A percentile compares a stretch with the other conserved stretches of the same genome.
These are phyloP conservation scores for Falco naumanni DNA, from an alignment of 2,797 vertebrate species.

Conservation along the genomic window DNA sequence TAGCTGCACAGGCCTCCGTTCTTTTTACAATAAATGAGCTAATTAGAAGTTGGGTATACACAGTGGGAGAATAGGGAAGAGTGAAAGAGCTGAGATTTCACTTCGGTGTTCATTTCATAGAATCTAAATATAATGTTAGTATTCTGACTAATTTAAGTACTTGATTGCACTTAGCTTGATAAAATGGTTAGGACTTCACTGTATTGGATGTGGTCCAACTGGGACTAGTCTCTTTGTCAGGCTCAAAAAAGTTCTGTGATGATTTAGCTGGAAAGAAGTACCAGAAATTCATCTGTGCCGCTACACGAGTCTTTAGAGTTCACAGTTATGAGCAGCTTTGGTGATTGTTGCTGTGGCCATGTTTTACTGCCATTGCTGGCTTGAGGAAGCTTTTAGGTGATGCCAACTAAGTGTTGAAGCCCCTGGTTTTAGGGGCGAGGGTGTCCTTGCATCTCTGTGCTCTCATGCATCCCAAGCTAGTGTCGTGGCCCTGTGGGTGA, in stretches of 20 bases:
- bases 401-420: not conserved
- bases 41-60: not conserved
- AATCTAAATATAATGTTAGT: conserved; percentile 1
- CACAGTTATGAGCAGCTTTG: not conserved
- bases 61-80: not conserved
- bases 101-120: not conserved
- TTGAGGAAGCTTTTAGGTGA: not conserved
- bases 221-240: not conserved
- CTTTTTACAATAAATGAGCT: conserved; percentile 14
- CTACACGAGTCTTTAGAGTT: not conserved
- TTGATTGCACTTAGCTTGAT: conserved; percentile 20
- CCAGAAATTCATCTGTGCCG: not conserved
- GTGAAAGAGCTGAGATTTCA: not conserved
- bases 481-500: not conserved
- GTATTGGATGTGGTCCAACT: not conserved
- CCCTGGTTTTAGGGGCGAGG: not conserved
- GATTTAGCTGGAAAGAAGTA: not conserved
- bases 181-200: not conserved
- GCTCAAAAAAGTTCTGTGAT: not conserved
- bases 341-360: not conserved
- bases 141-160: conserved; percentile 24
- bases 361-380: not conserved
- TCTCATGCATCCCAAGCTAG: not conserved
- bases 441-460: not conserved
- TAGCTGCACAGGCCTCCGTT: not conserved